A percentile compares a stretch with the other conserved stretches of the same genome.
Evolutionary conservation across 2,888 invertebrate species (phyloP).

Genomic region (Drosophila nigricruria): DNA sequence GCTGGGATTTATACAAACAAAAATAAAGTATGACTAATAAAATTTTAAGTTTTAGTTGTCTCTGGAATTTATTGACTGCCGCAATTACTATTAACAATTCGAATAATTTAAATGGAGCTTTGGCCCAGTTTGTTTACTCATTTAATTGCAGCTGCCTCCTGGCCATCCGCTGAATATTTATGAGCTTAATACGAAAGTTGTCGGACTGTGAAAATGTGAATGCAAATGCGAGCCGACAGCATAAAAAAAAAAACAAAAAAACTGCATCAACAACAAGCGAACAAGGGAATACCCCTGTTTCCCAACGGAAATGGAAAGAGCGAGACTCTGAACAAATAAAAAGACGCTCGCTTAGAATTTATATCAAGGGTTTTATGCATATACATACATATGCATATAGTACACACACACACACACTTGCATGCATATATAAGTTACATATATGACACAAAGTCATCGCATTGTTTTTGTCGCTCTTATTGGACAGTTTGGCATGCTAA

Average conservation of each 20-base stretch:
- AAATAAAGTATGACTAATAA: constrained; percentile 24
- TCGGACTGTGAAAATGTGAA: constrained; percentile 46
- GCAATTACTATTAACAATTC: constrained; percentile 47
- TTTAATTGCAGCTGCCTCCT: constrained; percentile 9
- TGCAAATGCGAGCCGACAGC: constrained; percentile 39
- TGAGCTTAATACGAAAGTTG: constrained; percentile 47
- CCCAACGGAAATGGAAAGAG: constrained; percentile 16
- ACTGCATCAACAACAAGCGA: constrained; percentile 19
- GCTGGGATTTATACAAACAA: constrained; percentile 3
- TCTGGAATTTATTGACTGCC: constrained; percentile 15
- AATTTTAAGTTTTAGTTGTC: not conserved
- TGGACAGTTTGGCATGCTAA: constrained; percentile 38
- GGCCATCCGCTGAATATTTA: constrained; percentile 58
- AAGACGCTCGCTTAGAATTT: constrained; percentile 25
- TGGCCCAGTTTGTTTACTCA: constrained; percentile 58
- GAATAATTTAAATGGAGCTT: constrained; percentile 29
- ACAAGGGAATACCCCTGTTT: constrained; percentile 1
- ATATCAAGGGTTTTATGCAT: constrained; percentile 16
- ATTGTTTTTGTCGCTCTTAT: constrained; percentile 37
- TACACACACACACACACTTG: not conserved
- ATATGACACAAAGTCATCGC: constrained; percentile 46
- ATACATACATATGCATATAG: not conserved
- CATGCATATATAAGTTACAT: constrained; percentile 1
- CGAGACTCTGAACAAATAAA: constrained; percentile 11
- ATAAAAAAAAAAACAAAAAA: not conserved